Percentiles rank a stretch among this genome's conserved stretches.
phyloP scores from a whole-genome alignment of 1,140 invertebrate species.

The Heliconius eleuchia region DNA sequence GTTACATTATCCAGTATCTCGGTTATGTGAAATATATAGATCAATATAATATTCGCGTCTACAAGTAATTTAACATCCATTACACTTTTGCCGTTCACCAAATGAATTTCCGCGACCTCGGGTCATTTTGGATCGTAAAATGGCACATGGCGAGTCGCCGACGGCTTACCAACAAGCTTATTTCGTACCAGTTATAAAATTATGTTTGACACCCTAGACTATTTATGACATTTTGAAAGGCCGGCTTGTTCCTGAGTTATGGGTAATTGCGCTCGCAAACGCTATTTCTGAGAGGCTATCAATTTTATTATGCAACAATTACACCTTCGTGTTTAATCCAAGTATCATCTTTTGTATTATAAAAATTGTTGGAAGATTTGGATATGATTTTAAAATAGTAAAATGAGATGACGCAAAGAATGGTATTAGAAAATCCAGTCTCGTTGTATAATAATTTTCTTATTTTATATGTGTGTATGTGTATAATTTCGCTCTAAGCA shows the following conservation, averaged over 20 bases:
- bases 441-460: no score
- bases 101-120: conserved; percentile 51
- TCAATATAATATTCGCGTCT: conserved; percentile 26
- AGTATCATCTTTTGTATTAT: neutral
- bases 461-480: no score
- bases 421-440: no score
- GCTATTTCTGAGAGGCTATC: conserved; percentile 49
- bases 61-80: conserved; percentile 38
- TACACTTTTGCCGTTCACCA: conserved; percentile 38
- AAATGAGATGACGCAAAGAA: no score
- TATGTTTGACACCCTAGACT: conserved; percentile 55
- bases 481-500: neutral
- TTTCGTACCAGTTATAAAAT: conserved; percentile 54
- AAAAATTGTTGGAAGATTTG: no score
- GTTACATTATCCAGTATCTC: conserved; percentile 16
- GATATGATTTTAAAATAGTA: no score
- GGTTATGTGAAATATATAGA: conserved; percentile 18
- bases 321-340: conserved; percentile 38
- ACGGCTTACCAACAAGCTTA: conserved; percentile 44
- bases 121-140: conserved; percentile 52
- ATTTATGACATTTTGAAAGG: conserved; percentile 62
- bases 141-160: conserved; percentile 37
- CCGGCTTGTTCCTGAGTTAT: conserved; percentile 56
- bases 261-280: conserved; percentile 52
- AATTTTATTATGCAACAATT: conserved; percentile 56